Evolutionary conservation across 2,888 invertebrate genomes (phyloP).

Genomic region (Lissonota sp.): DNA sequence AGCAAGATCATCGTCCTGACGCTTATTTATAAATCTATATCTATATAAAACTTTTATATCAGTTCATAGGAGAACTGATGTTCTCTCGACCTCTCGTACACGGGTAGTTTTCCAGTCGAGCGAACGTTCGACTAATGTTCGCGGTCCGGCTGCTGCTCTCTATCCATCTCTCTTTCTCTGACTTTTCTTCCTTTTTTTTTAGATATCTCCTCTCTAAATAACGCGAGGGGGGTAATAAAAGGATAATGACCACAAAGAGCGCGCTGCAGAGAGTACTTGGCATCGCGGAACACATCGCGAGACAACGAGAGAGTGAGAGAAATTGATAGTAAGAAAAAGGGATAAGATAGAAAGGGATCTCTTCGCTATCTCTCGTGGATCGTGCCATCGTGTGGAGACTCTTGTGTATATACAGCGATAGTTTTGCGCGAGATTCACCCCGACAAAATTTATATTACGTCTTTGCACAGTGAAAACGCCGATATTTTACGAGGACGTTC

Average conservation of each 20-base stretch:
- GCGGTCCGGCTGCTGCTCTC: constrained; percentile 54
- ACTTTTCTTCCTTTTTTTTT: constrained; percentile 37
- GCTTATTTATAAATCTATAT: constrained; percentile 34
- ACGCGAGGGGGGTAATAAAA: constrained; percentile 79
- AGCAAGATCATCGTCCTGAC: constrained; percentile 70
- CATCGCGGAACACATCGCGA: constrained; percentile 53
- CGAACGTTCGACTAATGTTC: constrained; percentile 78
- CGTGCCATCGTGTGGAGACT: constrained; percentile 56
- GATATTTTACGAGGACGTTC: constrained; percentile 78
- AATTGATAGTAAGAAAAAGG: not conserved
- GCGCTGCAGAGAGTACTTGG: constrained; percentile 44
- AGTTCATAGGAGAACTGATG: constrained; percentile 49
- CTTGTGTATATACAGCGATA: constrained; percentile 32
- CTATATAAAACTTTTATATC: constrained; percentile 69
- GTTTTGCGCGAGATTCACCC: constrained; percentile 49
- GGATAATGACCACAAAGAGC: constrained; percentile 78
- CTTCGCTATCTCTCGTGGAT: constrained; percentile 44
- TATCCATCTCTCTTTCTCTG: constrained; percentile 37
- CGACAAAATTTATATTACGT: constrained; percentile 66
- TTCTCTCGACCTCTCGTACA: constrained; percentile 71
- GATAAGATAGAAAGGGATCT: constrained; percentile 1
- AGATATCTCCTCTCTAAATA: constrained; percentile 75
- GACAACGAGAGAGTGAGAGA: constrained; percentile 22
- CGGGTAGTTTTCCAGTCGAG: constrained; percentile 72
- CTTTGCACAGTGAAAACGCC: constrained; percentile 72